Percentiles rank a stretch among this genome's conserved stretches.
phyloP scores from a whole-genome alignment of 1,140 invertebrate genomes.

The Maniola jurtina region DNA sequence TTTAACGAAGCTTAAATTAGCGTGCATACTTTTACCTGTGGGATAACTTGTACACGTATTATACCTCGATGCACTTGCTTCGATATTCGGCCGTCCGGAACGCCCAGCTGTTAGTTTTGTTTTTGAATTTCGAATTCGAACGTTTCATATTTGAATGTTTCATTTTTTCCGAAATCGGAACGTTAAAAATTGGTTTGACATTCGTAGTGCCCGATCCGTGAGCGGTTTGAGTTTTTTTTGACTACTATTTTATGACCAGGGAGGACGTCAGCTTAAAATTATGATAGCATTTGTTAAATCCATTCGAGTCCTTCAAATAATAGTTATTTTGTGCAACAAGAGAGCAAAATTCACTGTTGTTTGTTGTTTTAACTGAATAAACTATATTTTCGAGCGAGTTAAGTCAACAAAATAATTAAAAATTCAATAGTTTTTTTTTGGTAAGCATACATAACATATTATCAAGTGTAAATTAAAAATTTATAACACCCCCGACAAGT shows the following conservation, averaged over 20 bases:
- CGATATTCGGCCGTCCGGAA: constrained; percentile 47
- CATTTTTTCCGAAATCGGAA: constrained; percentile 18
- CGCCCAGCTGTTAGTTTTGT: constrained; percentile 44
- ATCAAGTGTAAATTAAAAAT: no score
- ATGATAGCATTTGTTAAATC: background rate
- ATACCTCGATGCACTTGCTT: constrained; percentile 45
- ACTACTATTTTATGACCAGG: background rate
- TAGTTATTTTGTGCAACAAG: no score
- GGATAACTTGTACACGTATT: constrained; percentile 25
- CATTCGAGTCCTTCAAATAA: background rate
- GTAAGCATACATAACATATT: no score
- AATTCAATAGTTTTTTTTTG: no score
- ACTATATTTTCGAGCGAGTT: no score
- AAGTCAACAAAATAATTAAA: no score
- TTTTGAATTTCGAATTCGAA: constrained; percentile 45
- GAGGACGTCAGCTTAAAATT: background rate
- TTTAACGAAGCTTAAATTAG: background rate
- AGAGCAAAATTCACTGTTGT: no score
- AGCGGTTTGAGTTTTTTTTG: constrained; percentile 4
- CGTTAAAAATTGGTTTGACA: constrained; percentile 25
- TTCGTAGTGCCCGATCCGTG: constrained; percentile 14
- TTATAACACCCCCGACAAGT: no score
- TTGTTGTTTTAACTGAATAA: no score
- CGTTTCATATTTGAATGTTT: constrained; percentile 39
- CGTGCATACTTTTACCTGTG: background rate